Percentiles rank a stretch among this genome's conserved stretches.
phyloP scores from a whole-genome alignment of 2,888 invertebrate genomes.

The Rhogogaster chlorosoma region DNA sequence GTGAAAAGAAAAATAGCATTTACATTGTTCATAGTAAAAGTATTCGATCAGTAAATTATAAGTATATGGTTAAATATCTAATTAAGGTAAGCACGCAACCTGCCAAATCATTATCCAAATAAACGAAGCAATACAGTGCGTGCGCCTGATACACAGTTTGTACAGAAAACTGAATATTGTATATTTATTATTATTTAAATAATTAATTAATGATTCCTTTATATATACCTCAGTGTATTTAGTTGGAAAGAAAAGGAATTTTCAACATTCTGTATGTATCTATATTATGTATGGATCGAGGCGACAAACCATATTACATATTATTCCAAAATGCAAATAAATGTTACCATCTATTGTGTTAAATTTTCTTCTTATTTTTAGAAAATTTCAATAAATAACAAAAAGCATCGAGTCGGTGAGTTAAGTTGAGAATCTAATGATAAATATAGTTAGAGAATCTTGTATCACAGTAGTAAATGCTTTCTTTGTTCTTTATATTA shows the following conservation, averaged over 20 bases:
- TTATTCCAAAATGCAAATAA: conserved; percentile 69
- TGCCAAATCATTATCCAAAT: conserved; percentile 48
- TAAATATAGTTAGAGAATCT: not conserved
- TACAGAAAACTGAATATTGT: conserved; percentile 43
- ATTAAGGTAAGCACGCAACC: conserved; percentile 37
- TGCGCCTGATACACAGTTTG: conserved; percentile 37
- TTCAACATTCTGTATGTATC: conserved; percentile 25
- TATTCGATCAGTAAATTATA: conserved; percentile 19
- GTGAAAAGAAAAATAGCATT: conserved; percentile 1
- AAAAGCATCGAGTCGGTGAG: not conserved
- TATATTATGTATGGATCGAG: conserved; percentile 46
- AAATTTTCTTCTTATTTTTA: conserved; percentile 50
- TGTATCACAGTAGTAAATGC: not conserved
- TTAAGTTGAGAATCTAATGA: not conserved
- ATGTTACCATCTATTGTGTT: conserved; percentile 72
- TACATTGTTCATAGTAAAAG: conserved; percentile 26
- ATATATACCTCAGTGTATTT: conserved; percentile 32
- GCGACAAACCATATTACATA: conserved; percentile 46
- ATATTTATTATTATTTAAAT: conserved; percentile 38
- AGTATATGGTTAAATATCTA: conserved; percentile 42
- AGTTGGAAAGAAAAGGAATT: conserved; percentile 5
- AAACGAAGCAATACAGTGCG: conserved; percentile 46
- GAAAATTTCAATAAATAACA: not conserved
- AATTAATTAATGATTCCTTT: not conserved
- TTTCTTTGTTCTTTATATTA: not conserved